These are phyloP conservation scores for Tetramorium parvispinum DNA, from an alignment of 1,140 invertebrate genomes.

Conservation along the genomic window DNA sequence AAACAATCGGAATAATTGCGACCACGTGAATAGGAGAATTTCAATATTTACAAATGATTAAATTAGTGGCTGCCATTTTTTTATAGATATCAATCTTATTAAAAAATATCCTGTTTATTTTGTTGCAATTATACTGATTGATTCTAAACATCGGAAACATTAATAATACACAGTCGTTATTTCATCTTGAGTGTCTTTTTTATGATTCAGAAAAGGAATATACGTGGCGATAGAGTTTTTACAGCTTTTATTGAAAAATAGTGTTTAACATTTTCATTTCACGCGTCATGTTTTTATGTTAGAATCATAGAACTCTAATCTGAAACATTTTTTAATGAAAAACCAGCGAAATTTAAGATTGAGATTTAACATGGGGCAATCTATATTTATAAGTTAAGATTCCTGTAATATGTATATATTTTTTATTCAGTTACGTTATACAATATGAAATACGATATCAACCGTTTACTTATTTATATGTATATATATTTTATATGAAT, in stretches of 20 bases:
- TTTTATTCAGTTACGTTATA: constrained; percentile 38
- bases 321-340: neutral
- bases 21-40: neutral
- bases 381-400: constrained; percentile 11
- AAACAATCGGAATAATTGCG: constrained; percentile 13
- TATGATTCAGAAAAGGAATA: neutral
- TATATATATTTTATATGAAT: constrained; percentile 63
- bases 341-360: neutral
- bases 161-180: neutral
- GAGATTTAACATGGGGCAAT: neutral
- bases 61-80: neutral
- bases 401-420: constrained; percentile 43
- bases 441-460: constrained; percentile 17
- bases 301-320: neutral
- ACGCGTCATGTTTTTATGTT: neutral
- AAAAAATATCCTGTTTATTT: constrained; percentile 3
- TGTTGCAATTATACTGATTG: constrained; percentile 18
- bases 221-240: neutral
- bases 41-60: neutral
- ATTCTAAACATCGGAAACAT: neutral
- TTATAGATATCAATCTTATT: neutral
- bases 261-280: neutral
- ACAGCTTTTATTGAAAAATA: neutral
- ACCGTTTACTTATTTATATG: constrained; percentile 50
- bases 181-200: neutral